Conservation (phyloP, 2,113 vertebrate species). For the Porphyrio hochstetteri region DNA sequence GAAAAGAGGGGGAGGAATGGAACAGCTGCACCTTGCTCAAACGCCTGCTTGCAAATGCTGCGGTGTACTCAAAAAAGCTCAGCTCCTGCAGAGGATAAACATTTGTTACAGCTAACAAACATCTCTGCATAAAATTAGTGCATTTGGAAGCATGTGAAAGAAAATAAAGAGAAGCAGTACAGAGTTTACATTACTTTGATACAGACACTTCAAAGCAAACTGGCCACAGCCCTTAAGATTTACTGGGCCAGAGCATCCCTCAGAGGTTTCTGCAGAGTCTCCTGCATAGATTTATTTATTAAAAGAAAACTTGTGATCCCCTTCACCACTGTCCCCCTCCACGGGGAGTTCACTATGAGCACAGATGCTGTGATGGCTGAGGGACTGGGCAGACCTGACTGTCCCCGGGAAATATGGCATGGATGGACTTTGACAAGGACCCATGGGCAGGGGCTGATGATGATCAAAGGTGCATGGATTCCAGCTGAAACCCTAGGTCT, state of each 20-base stretch:
- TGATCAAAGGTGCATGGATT: not conserved
- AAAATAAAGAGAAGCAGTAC: not conserved
- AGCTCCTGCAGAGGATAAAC: slow-evolving; percentile 8
- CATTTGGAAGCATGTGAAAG: slow-evolving; percentile 38
- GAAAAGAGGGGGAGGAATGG: not conserved
- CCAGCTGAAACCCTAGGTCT: not conserved
- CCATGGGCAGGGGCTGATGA: not conserved
- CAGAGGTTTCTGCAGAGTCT: not conserved
- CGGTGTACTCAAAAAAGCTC: not conserved
- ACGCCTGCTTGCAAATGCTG: not conserved
- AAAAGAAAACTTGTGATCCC: not conserved
- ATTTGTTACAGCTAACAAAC: slow-evolving; percentile 31
- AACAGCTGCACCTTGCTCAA: not conserved
- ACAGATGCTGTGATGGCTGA: not conserved
- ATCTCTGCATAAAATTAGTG: slow-evolving; percentile 26
- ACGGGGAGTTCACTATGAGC: not conserved
- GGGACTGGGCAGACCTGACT: not conserved
- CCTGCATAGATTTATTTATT: not conserved
- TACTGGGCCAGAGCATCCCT: not conserved
- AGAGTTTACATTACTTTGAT: not conserved
- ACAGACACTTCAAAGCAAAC: slow-evolving; percentile 36
- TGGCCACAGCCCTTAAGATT: not conserved
- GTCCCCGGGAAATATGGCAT: not conserved
- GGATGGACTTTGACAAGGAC: not conserved
- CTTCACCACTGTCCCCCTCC: not conserved